phyloP scores from a whole-genome alignment of 1,140 invertebrate genomes.

The Drosophila rhopaloa region DNA sequence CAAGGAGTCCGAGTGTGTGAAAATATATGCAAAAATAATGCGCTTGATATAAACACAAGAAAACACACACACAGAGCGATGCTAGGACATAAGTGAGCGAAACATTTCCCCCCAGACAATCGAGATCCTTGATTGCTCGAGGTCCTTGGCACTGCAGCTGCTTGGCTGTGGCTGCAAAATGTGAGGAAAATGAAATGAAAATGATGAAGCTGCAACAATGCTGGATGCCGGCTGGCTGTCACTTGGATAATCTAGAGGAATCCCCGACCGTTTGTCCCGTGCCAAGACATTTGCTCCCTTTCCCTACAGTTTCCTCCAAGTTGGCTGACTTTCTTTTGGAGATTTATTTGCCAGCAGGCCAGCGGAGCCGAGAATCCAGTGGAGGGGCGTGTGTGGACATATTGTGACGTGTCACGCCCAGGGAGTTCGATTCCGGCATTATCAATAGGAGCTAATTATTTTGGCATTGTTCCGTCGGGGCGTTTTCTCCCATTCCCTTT shows the following conservation, averaged over 20 bases:
- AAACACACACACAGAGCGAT: constrained; percentile 9
- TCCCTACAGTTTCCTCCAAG: constrained; percentile 16
- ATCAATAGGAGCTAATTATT: constrained; percentile 77
- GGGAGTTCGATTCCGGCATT: constrained; percentile 33
- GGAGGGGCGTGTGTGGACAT: constrained; percentile 69
- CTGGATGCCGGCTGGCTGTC: constrained; percentile 71
- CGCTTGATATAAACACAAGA: constrained; percentile 46
- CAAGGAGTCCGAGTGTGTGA: constrained; percentile 55
- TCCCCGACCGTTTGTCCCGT: constrained; percentile 54
- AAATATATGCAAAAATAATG: constrained; percentile 71
- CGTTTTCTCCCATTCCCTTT: constrained; percentile 1
- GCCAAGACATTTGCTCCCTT: constrained; percentile 55
- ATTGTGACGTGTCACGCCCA: constrained; percentile 80
- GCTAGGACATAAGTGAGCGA: constrained; percentile 41
- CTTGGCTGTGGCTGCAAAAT: constrained; percentile 55
- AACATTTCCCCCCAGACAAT: constrained; percentile 45
- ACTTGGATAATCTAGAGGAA: constrained; percentile 73
- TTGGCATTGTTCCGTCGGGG: constrained; percentile 56
- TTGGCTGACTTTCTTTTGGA: constrained; percentile 60
- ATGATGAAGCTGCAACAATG: constrained; percentile 71
- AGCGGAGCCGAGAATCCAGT: background rate
- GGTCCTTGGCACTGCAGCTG: constrained; percentile 55
- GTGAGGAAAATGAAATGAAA: constrained; percentile 58
- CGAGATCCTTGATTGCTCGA: constrained; percentile 45
- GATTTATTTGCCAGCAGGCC: constrained; percentile 68